phyloP scores from a whole-genome alignment of 2,113 vertebrate species.

The Phyllostomus discolor region DNA sequence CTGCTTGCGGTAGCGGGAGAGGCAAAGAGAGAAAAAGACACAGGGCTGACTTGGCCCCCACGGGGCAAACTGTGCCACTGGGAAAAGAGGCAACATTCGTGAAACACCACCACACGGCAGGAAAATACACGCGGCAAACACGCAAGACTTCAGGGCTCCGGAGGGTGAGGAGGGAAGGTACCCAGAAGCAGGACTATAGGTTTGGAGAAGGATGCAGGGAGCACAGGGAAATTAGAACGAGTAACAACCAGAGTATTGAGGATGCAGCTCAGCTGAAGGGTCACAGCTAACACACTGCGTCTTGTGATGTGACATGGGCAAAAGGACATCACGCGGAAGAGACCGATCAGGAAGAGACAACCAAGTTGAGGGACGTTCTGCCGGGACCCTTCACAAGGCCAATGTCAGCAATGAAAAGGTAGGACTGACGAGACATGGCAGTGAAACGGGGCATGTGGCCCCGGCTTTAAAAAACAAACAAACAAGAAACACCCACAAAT shows the following conservation, averaged over 20 bases:
- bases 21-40: background rate
- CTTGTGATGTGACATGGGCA: background rate
- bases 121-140: fast-evolving
- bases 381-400: background rate
- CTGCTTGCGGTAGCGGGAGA: fast-evolving
- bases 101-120: fast-evolving
- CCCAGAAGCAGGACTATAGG: background rate
- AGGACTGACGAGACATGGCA: background rate
- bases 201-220: background rate
- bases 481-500: background rate
- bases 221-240: background rate
- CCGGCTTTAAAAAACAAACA: background rate
- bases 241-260: background rate
- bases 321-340: background rate
- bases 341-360: background rate
- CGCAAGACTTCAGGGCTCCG: fast-evolving
- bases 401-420: background rate
- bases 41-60: background rate
- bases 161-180: background rate
- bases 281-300: fast-evolving
- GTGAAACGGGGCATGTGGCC: background rate
- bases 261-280: background rate
- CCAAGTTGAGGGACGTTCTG: background rate
- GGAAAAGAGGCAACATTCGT: background rate
- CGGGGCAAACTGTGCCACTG: fast-evolving